phyloP scores from a whole-genome alignment of 2,888 invertebrate species.

The Pimpla rufipes region DNA sequence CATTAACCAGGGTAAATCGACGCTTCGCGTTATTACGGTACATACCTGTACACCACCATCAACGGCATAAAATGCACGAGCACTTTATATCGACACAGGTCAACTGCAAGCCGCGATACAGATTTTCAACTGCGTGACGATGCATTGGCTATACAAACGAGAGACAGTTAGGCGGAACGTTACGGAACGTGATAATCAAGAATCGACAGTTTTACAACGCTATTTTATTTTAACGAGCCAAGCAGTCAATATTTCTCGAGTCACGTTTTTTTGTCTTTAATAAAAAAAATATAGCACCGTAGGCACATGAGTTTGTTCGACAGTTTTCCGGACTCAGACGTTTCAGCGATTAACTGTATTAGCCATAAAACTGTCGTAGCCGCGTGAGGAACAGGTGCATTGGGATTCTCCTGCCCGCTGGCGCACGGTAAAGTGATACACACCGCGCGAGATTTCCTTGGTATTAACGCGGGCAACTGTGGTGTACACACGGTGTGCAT shows the following conservation, averaged over 20 bases:
- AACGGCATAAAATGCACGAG: neutral
- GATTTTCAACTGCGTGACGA: conserved; percentile 14
- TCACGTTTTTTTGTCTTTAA: neutral
- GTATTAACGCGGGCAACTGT: conserved; percentile 10
- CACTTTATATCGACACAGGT: neutral
- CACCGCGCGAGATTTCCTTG: conserved; percentile 19
- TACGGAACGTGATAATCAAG: conserved; percentile 16
- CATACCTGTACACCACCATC: neutral
- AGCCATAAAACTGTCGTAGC: conserved; percentile 19
- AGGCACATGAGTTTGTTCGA: conserved; percentile 6
- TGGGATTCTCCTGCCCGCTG: neutral
- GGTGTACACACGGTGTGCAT: conserved; percentile 1
- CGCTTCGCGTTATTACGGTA: conserved; percentile 46
- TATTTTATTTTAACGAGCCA: conserved; percentile 14
- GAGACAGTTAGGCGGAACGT: conserved; percentile 2
- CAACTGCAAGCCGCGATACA: neutral
- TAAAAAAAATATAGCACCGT: neutral
- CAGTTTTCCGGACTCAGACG: conserved; percentile 6
- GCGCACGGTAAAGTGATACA: conserved; percentile 33
- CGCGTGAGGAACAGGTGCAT: conserved; percentile 30
- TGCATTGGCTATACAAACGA: neutral
- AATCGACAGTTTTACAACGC: conserved; percentile 20
- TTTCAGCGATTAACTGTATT: conserved; percentile 26
- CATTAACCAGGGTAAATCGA: conserved; percentile 56
- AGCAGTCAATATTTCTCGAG: neutral